Base-by-base conservation (phyloP, 2,797 vertebrate genomes). In the Esox masquinongy region DNA sequence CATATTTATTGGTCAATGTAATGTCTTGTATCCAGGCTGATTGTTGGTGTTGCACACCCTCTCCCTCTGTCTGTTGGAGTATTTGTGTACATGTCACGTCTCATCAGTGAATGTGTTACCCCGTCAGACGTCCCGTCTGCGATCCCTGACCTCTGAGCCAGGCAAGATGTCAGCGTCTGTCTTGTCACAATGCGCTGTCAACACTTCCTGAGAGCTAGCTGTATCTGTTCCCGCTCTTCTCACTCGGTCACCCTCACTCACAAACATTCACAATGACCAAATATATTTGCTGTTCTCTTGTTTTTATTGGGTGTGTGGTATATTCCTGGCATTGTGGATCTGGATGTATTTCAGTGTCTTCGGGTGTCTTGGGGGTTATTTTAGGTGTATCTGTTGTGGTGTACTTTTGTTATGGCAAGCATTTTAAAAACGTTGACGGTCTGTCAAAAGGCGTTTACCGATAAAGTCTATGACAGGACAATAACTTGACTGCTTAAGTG, bases 201-300 rank as follows among this genome's bases (percentile, higher is more conserved):
- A 51, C 70, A 3, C 29, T 75, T 70, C 77, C 67, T 75, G 85
- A 84, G 85, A 86, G 86, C 82, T 90, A 83, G 85, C 53, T 56
- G 53, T 56, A 11, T n/a, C 16, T n/a, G 19, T 56, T 22, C 53
- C 3, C 53, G 2, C n/a, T n/a, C n/a, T 56, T 56, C n/a, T 11
- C 53, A 17, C 50, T 51, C n/a, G 9, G 17, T 56, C 51, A 19
- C 53, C n/a, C 53, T n/a, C 19, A 22, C 53, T 56, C 36, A 39
- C 19, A 79, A 80, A 78, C 74, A 77, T 17, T 87, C 88, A 88
- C 87, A 86, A 86, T 84, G 88, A 89, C 88, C 89, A 90, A 90
- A 89, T 85, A 84, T 88, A 78, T 79, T 9, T 76, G 76, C 74
- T 83, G 2, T 34, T 34, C 5, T 2, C 5, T 34, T 34, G 34